Conservation (phyloP, 1,140 invertebrate species). For the Drosophila pruinosa region DNA sequence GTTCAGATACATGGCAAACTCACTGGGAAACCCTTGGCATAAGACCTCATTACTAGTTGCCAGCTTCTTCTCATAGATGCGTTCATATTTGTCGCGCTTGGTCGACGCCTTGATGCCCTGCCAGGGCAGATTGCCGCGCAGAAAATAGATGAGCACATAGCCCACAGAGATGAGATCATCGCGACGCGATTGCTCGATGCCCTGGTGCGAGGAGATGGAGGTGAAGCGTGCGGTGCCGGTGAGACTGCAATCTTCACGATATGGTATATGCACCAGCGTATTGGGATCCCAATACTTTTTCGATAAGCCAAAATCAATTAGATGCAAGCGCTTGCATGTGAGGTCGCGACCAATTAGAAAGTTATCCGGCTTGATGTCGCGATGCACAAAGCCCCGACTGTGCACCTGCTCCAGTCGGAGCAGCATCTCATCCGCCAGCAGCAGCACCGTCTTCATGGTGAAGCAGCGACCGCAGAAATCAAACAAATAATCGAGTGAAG, state of each 20-base stretch:
- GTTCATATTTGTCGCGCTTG: conserved; percentile 98
- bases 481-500: conserved; percentile 97
- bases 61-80: conserved; percentile 98
- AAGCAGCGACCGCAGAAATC: conserved; percentile 97
- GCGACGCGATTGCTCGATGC: conserved; percentile 93
- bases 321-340: conserved; percentile 95
- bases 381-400: conserved; percentile 96
- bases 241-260: conserved; percentile 97
- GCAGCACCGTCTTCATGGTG: conserved; percentile 98
- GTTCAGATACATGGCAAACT: conserved; percentile 98
- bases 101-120: conserved; percentile 95
- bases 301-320: conserved; percentile 98
- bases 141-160: conserved; percentile 98
- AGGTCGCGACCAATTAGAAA: conserved; percentile 98
- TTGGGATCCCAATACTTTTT: conserved; percentile 96
- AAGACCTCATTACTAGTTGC: conserved; percentile 95
- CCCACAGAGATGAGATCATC: conserved; percentile 98
- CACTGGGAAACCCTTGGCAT: conserved; percentile 96
- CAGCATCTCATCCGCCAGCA: conserved; percentile 97
- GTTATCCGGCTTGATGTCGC: conserved; percentile 98
- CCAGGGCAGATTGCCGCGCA: conserved; percentile 95
- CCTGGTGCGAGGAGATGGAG: conserved; percentile 97
- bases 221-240: conserved; percentile 98
- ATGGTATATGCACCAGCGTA: conserved; percentile 93
- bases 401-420: conserved; percentile 96